Conservation (phyloP, 1,140 invertebrate species). For the Lasioglossum albipes region DNA sequence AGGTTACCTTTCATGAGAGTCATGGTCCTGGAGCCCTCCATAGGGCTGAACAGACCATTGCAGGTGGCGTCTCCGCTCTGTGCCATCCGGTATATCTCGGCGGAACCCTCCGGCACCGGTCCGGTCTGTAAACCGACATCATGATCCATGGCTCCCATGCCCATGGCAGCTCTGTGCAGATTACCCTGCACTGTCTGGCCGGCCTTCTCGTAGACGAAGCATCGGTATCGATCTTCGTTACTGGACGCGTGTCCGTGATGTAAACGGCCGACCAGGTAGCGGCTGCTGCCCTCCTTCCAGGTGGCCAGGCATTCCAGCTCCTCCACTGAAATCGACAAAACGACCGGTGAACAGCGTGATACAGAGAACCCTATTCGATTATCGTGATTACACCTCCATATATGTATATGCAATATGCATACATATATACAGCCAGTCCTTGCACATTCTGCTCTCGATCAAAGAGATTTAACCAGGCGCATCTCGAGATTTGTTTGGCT, state of each 20-base stretch:
- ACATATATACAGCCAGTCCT: too few species aligned
- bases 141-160: constrained; percentile 73
- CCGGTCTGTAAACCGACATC: constrained; percentile 69
- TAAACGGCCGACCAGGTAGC: constrained; percentile 90
- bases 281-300: constrained; percentile 93
- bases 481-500: too few species aligned
- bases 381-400: background rate
- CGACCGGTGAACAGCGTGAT: background rate
- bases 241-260: constrained; percentile 91
- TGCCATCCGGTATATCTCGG: constrained; percentile 87
- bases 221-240: constrained; percentile 94
- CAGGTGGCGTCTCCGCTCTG: constrained; percentile 94
- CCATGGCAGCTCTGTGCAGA: constrained; percentile 69
- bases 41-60: constrained; percentile 90
- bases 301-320: constrained; percentile 91
- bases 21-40: constrained; percentile 88
- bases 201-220: constrained; percentile 94
- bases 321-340: constrained; percentile 84
- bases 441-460: too few species aligned
- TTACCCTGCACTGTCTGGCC: constrained; percentile 72
- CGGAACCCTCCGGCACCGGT: constrained; percentile 72
- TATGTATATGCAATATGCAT: too few species aligned
- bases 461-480: too few species aligned
- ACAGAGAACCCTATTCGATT: background rate
- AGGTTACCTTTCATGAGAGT: constrained; percentile 84